Conservation (phyloP, 2,888 invertebrate species). For the Diadromus collaris region DNA sequence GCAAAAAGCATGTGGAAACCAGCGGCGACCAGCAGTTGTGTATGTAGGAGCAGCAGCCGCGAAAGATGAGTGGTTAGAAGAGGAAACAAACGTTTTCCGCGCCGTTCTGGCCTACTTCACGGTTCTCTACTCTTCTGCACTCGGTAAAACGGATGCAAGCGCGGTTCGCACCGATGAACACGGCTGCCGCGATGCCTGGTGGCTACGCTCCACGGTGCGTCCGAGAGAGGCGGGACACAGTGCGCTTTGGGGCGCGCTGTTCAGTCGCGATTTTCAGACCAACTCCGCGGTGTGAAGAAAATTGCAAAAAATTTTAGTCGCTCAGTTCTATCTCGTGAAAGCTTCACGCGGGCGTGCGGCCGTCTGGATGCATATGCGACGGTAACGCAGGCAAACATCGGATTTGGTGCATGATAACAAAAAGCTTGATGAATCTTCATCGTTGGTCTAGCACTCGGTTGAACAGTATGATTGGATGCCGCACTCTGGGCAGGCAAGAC, state of each 20-base stretch:
- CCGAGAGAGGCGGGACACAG: background rate
- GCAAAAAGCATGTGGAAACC: conserved; percentile 15
- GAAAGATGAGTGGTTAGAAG: conserved; percentile 54
- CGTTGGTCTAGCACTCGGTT: conserved; percentile 9
- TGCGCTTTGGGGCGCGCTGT: background rate
- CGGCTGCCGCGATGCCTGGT: background rate
- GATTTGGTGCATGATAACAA: background rate
- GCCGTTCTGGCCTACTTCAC: conserved; percentile 27
- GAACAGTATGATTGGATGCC: conserved; percentile 24
- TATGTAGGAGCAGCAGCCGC: conserved; percentile 29
- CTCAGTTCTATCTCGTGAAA: background rate
- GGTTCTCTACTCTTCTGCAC: conserved; percentile 5
- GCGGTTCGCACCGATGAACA: conserved; percentile 40
- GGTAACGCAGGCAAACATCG: background rate
- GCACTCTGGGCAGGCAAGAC: conserved; percentile 47
- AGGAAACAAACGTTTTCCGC: conserved; percentile 53
- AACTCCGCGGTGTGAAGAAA: background rate
- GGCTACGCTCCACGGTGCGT: background rate
- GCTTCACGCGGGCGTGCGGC: background rate
- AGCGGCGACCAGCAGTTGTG: conserved; percentile 16
- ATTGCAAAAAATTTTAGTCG: background rate
- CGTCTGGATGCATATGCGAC: background rate
- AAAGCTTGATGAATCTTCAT: background rate
- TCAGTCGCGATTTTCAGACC: background rate
- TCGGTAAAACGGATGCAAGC: conserved; percentile 16